Evolutionary conservation across 2,888 invertebrate genomes (phyloP).

Genomic region (Eupithecia insigniata): DNA sequence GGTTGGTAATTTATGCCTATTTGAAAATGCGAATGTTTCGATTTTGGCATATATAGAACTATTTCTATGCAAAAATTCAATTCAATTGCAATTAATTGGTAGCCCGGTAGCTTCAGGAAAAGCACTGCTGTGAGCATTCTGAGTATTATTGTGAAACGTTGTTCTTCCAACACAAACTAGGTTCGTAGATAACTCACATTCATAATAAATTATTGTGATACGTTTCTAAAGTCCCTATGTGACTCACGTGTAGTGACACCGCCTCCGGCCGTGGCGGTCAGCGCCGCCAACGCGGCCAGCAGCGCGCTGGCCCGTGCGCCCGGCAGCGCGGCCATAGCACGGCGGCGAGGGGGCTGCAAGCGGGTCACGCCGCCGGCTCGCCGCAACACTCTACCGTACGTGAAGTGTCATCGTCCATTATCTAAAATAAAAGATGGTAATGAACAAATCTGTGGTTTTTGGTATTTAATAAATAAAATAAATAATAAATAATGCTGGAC

Average conservation of each 20-base stretch:
- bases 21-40: too few relatives aligned
- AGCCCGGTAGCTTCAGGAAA: neutral
- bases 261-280: slow-evolving; percentile 55
- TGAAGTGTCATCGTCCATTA: neutral
- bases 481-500: too few relatives aligned
- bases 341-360: neutral
- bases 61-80: too few relatives aligned
- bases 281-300: slow-evolving; percentile 31
- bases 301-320: slow-evolving; percentile 26
- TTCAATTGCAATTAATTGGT: too few relatives aligned
- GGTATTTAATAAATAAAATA: too few relatives aligned
- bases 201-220: too few relatives aligned
- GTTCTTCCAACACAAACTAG: too few relatives aligned
- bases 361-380: neutral
- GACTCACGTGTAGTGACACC: slow-evolving; percentile 52
- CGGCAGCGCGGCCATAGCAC: neutral
- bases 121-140: neutral
- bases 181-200: too few relatives aligned
- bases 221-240: neutral
- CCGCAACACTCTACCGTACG: neutral
- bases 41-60: too few relatives aligned
- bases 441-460: too few relatives aligned
- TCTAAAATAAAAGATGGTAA: neutral
- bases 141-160: neutral
- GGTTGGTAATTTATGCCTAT: too few relatives aligned